Percentiles rank a stretch among this genome's conserved stretches.
Conservation (phyloP, 2,113 vertebrate species). For the Megatriorchis doriae region DNA sequence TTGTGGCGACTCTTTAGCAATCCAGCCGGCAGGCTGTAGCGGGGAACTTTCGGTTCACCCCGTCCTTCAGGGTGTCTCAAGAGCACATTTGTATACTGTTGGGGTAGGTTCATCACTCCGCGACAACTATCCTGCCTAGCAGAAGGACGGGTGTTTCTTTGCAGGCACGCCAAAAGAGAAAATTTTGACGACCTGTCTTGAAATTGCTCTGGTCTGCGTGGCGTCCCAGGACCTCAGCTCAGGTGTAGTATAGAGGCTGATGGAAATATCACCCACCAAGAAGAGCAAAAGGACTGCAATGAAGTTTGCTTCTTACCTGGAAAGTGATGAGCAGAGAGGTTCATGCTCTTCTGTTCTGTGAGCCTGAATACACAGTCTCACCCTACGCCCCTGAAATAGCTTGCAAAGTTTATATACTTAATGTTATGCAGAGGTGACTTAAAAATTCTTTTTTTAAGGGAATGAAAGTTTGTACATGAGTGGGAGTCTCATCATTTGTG, state of each 20-base stretch:
- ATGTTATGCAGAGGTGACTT: neutral
- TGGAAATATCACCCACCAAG: neutral
- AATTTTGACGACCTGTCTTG: neutral
- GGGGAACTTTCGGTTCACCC: neutral
- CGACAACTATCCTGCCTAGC: neutral
- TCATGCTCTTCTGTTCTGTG: neutral
- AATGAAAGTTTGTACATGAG: neutral
- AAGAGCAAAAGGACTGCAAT: neutral
- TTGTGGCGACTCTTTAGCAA: neutral
- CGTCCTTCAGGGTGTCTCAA: neutral
- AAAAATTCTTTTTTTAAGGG: constrained; percentile 3
- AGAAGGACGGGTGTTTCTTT: neutral
- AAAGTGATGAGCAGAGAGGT: neutral
- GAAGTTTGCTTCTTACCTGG: neutral
- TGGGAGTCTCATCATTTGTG: neutral
- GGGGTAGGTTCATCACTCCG: neutral
- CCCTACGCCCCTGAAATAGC: neutral
- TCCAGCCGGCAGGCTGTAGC: neutral
- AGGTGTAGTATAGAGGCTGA: neutral
- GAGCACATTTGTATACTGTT: neutral
- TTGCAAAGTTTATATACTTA: neutral
- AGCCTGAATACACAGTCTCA: neutral
- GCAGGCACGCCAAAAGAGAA: neutral
- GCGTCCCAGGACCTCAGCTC: neutral
- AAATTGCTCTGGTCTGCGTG: neutral